Evolutionary conservation across 2,888 invertebrate species (phyloP).

Genomic region (Danaus chrysippus): DNA sequence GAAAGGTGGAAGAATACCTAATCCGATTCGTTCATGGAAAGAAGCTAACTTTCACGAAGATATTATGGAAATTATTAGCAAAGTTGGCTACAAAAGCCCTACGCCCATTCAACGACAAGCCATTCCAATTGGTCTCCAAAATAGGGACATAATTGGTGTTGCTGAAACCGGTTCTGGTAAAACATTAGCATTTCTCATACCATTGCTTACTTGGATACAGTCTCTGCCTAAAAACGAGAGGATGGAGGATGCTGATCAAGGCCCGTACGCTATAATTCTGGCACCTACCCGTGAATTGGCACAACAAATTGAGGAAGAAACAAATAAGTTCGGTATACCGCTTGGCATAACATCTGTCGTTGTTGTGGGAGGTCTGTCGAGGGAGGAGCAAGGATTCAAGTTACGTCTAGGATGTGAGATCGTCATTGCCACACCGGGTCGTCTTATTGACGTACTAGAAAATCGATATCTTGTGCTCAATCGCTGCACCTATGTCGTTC

Average conservation of each 20-base stretch:
- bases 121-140: constrained; percentile 97
- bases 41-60: constrained; percentile 95
- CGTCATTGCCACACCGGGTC: constrained; percentile 99
- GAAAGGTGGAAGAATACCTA: constrained; percentile 98
- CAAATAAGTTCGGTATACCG: constrained; percentile 96
- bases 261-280: constrained; percentile 99
- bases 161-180: constrained; percentile 99
- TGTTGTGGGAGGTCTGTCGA: constrained; percentile 97
- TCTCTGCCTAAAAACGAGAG: constrained; percentile 97
- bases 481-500: constrained; percentile 98
- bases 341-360: constrained; percentile 96
- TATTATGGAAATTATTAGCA: constrained; percentile 94
- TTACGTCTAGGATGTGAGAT: constrained; percentile 98
- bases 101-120: constrained; percentile 99
- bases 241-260: constrained; percentile 93
- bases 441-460: constrained; percentile 98
- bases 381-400: constrained; percentile 99
- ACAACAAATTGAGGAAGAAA: constrained; percentile 99
- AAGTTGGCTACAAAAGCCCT: constrained; percentile 98
- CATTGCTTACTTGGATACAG: constrained; percentile 98
- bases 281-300: constrained; percentile 99
- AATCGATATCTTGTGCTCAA: constrained; percentile 97
- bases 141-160: constrained; percentile 98
- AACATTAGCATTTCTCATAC: constrained; percentile 98
- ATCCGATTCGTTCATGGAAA: constrained; percentile 96